Conservation (phyloP, 30 jellyfish, hydroid and myxozoan species). For the Chrysaora quinquecirrha region DNA sequence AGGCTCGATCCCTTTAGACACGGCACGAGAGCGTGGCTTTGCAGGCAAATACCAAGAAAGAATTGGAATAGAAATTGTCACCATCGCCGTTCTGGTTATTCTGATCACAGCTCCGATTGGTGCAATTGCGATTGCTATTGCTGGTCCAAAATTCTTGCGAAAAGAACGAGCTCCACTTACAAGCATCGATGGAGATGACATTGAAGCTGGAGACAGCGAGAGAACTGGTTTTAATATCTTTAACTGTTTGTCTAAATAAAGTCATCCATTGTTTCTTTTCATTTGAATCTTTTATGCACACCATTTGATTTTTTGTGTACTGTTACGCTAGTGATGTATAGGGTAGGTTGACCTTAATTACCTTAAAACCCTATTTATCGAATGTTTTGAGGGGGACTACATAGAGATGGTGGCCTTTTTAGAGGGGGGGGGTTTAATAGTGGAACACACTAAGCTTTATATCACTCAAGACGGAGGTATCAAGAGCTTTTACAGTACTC, state of each 20-base stretch:
- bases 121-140: constrained; percentile 83
- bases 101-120: constrained; percentile 97
- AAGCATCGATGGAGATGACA: constrained; percentile 1
- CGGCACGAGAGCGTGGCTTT: constrained; percentile 81
- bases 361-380: no score
- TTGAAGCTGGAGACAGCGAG: background rate
- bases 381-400: no score
- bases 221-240: background rate
- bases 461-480: no score
- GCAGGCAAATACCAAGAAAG: constrained; percentile 68
- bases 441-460: no score
- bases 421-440: no score
- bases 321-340: no score
- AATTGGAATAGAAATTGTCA: constrained; percentile 84
- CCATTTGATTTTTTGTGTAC: no score
- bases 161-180: constrained; percentile 23
- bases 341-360: no score
- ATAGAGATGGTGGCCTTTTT: no score
- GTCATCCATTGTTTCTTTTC: no score
- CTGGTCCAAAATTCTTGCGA: constrained; percentile 77
- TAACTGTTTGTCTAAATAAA: constrained; percentile 9
- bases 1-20: constrained; percentile 91
- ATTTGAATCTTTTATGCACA: no score
- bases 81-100: constrained; percentile 94
- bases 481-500: no score